Percentiles rank a stretch among this genome's conserved stretches.
Conservation (phyloP, 2,797 vertebrate species). For the Gastrophryne carolinensis region DNA sequence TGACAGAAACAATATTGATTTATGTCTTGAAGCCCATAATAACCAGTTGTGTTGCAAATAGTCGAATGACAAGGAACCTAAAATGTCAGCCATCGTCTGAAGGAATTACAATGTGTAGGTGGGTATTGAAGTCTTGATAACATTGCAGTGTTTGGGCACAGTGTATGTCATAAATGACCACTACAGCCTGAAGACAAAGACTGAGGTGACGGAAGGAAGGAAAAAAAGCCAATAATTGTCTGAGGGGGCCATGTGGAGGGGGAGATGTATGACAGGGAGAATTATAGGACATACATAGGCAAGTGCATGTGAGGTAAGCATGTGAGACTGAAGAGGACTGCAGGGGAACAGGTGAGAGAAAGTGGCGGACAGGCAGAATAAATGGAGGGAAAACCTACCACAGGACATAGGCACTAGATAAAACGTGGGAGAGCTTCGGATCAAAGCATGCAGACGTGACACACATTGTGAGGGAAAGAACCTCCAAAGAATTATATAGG, state of each 20-base stretch:
- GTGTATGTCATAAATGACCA: constrained; percentile 4
- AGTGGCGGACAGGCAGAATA: neutral
- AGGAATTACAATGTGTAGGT: too few species aligned
- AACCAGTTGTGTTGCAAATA: too few species aligned
- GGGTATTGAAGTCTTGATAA: too few species aligned
- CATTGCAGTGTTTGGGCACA: too few species aligned
- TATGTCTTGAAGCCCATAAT: too few species aligned
- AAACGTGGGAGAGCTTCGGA: constrained; percentile 22
- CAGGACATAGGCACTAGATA: neutral
- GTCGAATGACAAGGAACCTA: too few species aligned
- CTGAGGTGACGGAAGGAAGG: constrained; percentile 3
- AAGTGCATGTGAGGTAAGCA: constrained; percentile 11
- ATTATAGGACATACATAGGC: neutral
- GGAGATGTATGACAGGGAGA: neutral
- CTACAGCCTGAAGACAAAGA: constrained; percentile 2
- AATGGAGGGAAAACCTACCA: neutral
- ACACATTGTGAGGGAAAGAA: constrained; percentile 13
- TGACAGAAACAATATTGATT: too few species aligned
- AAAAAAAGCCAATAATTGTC: neutral
- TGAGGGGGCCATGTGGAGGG: neutral
- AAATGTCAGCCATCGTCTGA: too few species aligned
- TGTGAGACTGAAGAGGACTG: neutral
- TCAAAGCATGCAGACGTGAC: constrained; percentile 35
- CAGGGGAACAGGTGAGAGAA: neutral
- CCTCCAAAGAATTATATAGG: constrained; percentile 30